These are phyloP conservation scores for Brienomyrus longianalis DNA, from an alignment of 2,113 vertebrate genomes.

Conservation along the genomic window DNA sequence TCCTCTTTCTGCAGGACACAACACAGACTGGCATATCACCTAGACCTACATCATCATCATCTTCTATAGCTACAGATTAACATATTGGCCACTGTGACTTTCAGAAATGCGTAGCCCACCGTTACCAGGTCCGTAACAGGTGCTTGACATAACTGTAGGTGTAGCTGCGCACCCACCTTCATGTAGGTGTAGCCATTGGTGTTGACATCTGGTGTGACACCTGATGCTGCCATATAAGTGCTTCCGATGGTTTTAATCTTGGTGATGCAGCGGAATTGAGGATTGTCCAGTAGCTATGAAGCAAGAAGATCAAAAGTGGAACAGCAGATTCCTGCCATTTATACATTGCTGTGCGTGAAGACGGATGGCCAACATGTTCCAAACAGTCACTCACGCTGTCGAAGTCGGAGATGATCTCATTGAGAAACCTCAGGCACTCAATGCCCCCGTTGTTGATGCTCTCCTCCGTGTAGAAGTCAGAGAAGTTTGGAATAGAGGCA, in stretches of 20 bases:
- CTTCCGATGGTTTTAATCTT: slow-evolving; percentile 98
- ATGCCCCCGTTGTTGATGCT: slow-evolving; percentile 91
- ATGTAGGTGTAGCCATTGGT: slow-evolving; percentile 60
- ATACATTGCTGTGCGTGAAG: background rate
- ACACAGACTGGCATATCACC: background rate
- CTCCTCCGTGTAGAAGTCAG: slow-evolving; percentile 95
- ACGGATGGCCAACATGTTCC: background rate
- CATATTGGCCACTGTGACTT: background rate
- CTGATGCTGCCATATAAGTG: slow-evolving; percentile 95
- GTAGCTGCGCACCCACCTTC: slow-evolving; percentile 54
- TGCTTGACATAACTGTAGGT: background rate
- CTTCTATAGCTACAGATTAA: background rate
- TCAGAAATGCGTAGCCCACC: background rate
- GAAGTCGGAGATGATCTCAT: slow-evolving; percentile 95
- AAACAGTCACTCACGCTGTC: slow-evolving; percentile 71
- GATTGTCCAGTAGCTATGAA: slow-evolving; percentile 76
- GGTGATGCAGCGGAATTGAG: slow-evolving; percentile 86
- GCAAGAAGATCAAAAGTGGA: background rate
- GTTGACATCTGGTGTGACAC: slow-evolving; percentile 70
- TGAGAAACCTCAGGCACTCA: slow-evolving; percentile 89
- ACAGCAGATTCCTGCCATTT: background rate
- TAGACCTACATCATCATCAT: slow-evolving; percentile 6
- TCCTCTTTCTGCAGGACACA: slow-evolving; percentile 59
- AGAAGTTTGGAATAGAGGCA: slow-evolving; percentile 92
- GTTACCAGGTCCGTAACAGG: background rate